Conservation (phyloP, 2,113 vertebrate genomes). For the Numida meleagris region DNA sequence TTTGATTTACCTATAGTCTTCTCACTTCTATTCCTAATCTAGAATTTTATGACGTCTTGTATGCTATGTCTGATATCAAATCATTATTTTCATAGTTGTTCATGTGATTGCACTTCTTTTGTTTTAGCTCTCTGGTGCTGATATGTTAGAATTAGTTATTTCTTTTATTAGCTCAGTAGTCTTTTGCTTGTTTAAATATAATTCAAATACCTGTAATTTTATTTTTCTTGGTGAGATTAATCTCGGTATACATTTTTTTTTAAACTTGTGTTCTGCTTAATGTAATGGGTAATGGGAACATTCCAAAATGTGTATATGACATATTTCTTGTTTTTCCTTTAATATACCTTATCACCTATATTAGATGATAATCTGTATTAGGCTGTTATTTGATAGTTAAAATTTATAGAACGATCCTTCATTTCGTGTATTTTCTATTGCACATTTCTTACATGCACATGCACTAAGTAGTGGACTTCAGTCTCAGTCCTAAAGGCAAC, state of each 20-base stretch:
- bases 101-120: background rate
- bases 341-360: background rate
- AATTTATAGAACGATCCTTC: conserved; percentile 50
- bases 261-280: conserved; percentile 48
- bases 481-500: background rate
- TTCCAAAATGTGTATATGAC: conserved; percentile 7
- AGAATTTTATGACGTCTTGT: conserved; percentile 5
- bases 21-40: conserved; percentile 25
- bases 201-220: conserved; percentile 26
- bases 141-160: background rate
- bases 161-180: background rate
- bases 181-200: conserved; percentile 3
- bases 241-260: conserved; percentile 6
- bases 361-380: background rate
- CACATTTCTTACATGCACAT: background rate
- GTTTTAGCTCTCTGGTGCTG: background rate
- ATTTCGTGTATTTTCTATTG: conserved; percentile 42
- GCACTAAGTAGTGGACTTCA: background rate
- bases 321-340: conserved; percentile 48
- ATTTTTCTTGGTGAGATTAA: conserved; percentile 56
- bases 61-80: conserved; percentile 7
- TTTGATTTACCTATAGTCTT: conserved; percentile 47
- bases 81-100: background rate
- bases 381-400: conserved; percentile 42
- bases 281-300: conserved; percentile 48